Evolutionary conservation across 2,113 vertebrate genomes (phyloP).

Genomic region (Enhydra lutris): DNA sequence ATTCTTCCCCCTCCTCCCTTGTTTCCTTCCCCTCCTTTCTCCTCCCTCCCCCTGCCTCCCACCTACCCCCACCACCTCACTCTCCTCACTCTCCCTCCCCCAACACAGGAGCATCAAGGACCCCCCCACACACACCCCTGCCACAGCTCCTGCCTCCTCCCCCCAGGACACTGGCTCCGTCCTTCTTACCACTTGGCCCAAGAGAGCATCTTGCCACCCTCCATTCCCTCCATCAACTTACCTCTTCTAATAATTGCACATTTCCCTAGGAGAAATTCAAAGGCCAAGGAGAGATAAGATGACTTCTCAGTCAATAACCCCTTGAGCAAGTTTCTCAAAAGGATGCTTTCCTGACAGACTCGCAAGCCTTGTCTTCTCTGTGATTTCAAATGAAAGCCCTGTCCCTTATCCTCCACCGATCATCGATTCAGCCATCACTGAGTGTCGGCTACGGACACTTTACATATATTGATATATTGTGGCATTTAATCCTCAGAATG

Average conservation of each 20-base stretch:
- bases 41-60: background rate
- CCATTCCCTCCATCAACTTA: background rate
- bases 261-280: constrained; percentile 42
- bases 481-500: background rate
- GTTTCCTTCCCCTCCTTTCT: background rate
- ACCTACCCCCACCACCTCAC: too few species aligned
- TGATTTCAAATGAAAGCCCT: background rate
- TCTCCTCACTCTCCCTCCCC: too few species aligned
- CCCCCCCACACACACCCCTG: background rate
- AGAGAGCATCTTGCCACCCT: background rate
- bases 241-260: background rate
- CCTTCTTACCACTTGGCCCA: background rate
- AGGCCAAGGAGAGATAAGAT: constrained; percentile 26
- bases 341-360: background rate
- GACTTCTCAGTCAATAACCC: constrained; percentile 21
- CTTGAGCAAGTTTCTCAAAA: constrained; percentile 10
- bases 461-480: rapidly evolving
- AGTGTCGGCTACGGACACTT: rapidly evolving
- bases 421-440: background rate
- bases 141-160: background rate
- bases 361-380: background rate
- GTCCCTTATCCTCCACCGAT: background rate
- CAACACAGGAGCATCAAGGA: background rate
- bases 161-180: rapidly evolving
- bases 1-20: too few species aligned